These are phyloP conservation scores for Neogale vison DNA, from an alignment of 2,113 vertebrate genomes.

Conservation along the genomic window DNA sequence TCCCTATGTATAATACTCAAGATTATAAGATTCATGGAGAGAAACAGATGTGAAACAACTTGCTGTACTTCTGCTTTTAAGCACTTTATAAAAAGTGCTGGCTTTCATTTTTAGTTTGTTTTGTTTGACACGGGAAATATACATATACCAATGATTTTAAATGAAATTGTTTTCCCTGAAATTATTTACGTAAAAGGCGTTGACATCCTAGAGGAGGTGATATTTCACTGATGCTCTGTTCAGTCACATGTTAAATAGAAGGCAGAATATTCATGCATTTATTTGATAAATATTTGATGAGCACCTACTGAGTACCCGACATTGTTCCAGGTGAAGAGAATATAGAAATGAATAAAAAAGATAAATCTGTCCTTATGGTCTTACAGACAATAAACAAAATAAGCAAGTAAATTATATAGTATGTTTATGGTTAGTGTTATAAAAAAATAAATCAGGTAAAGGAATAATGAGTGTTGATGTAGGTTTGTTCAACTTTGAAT, in stretches of 20 bases:
- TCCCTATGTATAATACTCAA: background rate
- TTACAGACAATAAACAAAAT: background rate
- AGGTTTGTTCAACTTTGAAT: background rate
- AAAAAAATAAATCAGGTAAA: background rate
- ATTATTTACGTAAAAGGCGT: background rate
- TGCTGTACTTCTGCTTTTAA: background rate
- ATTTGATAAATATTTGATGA: conserved; percentile 18
- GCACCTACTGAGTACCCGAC: background rate
- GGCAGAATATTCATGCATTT: background rate
- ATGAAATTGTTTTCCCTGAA: background rate
- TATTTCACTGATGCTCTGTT: background rate
- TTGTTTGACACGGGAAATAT: background rate
- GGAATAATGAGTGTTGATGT: background rate
- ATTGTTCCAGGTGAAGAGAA: background rate
- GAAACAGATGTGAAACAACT: background rate
- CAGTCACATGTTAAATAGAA: background rate
- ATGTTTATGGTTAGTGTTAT: background rate
- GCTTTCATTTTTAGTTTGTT: background rate
- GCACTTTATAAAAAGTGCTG: background rate
- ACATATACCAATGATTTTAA: background rate
- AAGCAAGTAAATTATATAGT: background rate
- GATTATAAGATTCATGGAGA: background rate
- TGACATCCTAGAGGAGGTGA: background rate
- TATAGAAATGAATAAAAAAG: background rate
- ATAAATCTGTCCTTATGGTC: background rate